phyloP scores from a whole-genome alignment of 2,113 vertebrate species.

The Hoplias malabaricus region DNA sequence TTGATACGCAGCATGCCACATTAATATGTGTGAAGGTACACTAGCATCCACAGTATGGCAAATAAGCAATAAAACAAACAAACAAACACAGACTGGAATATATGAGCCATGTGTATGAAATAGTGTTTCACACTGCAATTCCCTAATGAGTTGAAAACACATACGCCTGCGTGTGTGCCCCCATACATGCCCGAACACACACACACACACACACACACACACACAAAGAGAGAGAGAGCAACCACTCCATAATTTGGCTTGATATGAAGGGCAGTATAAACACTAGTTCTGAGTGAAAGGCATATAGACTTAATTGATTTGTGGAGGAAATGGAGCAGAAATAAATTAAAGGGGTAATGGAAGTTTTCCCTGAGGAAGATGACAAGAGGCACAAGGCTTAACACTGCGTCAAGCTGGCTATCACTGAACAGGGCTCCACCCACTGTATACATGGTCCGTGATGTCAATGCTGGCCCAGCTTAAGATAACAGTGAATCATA shows the following conservation, averaged over 20 bases:
- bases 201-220: background rate
- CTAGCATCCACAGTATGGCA: background rate
- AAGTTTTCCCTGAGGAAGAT: constrained; percentile 26
- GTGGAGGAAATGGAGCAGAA: constrained; percentile 39
- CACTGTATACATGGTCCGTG: background rate
- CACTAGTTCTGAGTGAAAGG: constrained; percentile 17
- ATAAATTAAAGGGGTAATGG: constrained; percentile 19
- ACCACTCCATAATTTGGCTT: constrained; percentile 21
- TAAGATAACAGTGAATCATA: background rate
- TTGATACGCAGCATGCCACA: background rate
- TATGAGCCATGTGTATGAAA: constrained; percentile 13
- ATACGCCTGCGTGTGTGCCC: background rate
- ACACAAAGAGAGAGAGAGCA: background rate
- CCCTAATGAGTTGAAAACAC: constrained; percentile 14
- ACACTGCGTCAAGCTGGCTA: background rate
- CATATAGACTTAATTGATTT: constrained; percentile 45
- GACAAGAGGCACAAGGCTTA: background rate
- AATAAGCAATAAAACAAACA: background rate
- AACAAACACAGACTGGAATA: background rate
- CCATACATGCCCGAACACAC: background rate
- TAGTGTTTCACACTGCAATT: constrained; percentile 2
- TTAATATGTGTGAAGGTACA: constrained; percentile 24
- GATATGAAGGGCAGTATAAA: constrained; percentile 34
- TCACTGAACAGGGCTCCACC: constrained; percentile 7
- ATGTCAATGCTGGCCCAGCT: constrained; percentile 6